Evolutionary conservation across 2,888 invertebrate species (phyloP), one percentile per base, ranked within the genome.

Genomic region (Chalcis sispes): DNA sequence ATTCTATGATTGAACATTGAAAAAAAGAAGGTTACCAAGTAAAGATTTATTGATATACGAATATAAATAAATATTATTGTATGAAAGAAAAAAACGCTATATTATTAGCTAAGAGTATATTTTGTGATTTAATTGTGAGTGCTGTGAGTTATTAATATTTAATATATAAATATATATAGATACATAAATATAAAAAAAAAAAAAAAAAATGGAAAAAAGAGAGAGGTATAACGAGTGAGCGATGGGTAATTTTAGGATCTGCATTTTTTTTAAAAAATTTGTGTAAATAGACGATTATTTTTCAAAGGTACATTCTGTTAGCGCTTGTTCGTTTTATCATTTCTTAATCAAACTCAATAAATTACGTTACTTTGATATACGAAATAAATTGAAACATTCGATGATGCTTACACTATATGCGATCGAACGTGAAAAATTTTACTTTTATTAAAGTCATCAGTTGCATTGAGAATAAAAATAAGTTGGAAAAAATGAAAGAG

Each of bases 221-320:
- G 18, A 56, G 42, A 32, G 29, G 18, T 25, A 42, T 42, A n/a
- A 42, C 23, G 58, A n/a, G 25, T 48, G 56, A 54, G 59, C 48
- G 50, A 36, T 20, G 18, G 65, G 61, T 10, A 42, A 52, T 46
- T 61, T 59, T 62, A 61, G 42, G 46, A 71, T 71, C 61, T 75
- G 75, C 71, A 75, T 70, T 75, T 70, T 75, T 64, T 70, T 71
- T 58, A 58, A 70, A 58, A 18, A 67, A 65, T 62, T 70, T 29
- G 15, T 71, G 70, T 75, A 75, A 65, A 75, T 75, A 71, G 29
- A 71, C 71, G 29, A 10, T 25, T 40, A 65, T 46, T 65, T 66
- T 66, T 48, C 25, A 66, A 66, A 59, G 20, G 42, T 46, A 15
- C 46, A 3, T 25, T 71, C 59, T n/a, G 56, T 27, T 71, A 71